Base-by-base conservation (phyloP, 2,797 vertebrate species). In the Poecilia gillii region DNA sequence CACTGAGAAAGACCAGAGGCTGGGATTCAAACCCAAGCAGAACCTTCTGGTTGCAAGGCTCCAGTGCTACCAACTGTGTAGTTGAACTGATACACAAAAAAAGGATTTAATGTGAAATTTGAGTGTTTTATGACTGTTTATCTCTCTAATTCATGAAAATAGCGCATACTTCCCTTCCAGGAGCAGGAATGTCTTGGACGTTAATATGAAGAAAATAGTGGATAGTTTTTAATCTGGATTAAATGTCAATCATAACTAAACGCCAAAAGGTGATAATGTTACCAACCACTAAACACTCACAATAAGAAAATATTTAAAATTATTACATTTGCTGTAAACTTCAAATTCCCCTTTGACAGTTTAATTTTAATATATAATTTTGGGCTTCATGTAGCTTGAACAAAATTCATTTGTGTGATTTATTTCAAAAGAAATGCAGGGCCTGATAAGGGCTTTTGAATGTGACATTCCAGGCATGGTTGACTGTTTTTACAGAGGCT, bases 401-500 rank as follows among this genome's bases (percentile, higher is more conserved):
- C 72, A 45, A 84, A 82, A 88, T 59, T 83, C 78, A 53, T 1
- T 79, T 55, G 53, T 78, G 78, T 83, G 85, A 84, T 89, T 88
- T 80, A 80, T 79, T 76, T 72, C n/a, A 80, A 74, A 49, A 72
- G 75, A 59, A 28, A 49, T 49, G 74, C 18, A 68, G 76, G 72
- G 33, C 59, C 64, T 12, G 53, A 81, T 51, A 62, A 76, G 62
- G 73, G 75, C 49, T 74, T 83, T 81, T 79, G n/a, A 87, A 81
- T 81, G 79, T 81, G 75, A 87, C 87, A 87, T 82, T 82, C 80
- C 70, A 80, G 33, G 43, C 66, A 66, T 77, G 83, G 84, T 87
- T 89, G 81, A 85, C 73, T 64, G 80, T 82, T 91, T 91, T 89
- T 87, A 90, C 86, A 75, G 84, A 81, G 77, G 72, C 73, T 81